Percentiles rank a stretch among this genome's conserved stretches.
These are phyloP conservation scores for Azorinus chamasolen DNA, from an alignment of 2,888 invertebrate genomes.

Conservation along the genomic window DNA sequence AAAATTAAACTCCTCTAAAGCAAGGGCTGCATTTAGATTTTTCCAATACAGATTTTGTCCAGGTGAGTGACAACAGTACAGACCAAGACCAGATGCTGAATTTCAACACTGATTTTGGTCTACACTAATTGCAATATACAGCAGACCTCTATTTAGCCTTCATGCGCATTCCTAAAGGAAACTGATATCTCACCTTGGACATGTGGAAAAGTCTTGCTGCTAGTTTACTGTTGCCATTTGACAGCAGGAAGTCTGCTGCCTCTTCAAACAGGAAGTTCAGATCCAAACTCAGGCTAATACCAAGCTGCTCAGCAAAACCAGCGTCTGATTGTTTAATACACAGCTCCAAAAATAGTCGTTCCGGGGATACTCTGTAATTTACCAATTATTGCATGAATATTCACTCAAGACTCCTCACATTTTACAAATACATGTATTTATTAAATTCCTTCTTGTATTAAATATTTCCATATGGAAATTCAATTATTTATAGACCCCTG, in stretches of 20 bases:
- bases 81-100: neutral
- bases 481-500: neutral
- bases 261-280: conserved; percentile 91
- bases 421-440: neutral
- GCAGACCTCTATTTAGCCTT: neutral
- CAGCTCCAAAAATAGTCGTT: conserved; percentile 88
- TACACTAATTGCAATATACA: neutral
- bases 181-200: conserved; percentile 88
- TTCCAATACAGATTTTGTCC: too few relatives aligned
- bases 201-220: conserved; percentile 94
- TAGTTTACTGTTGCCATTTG: conserved; percentile 91
- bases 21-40: too few relatives aligned
- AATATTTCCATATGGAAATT: neutral
- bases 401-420: too few relatives aligned
- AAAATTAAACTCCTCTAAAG: too few relatives aligned
- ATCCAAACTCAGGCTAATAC: conserved; percentile 88
- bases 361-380: conserved; percentile 80
- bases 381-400: too few relatives aligned
- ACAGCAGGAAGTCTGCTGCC: conserved; percentile 93
- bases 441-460: neutral
- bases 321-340: conserved; percentile 88
- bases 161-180: neutral
- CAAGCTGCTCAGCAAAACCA: conserved; percentile 88
- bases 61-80: too few relatives aligned
- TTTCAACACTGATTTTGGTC: too few relatives aligned